Percentiles rank a stretch among this genome's conserved stretches.
Evolutionary conservation across 2,888 invertebrate species (phyloP).

Genomic region (Azorinus chamasolen): DNA sequence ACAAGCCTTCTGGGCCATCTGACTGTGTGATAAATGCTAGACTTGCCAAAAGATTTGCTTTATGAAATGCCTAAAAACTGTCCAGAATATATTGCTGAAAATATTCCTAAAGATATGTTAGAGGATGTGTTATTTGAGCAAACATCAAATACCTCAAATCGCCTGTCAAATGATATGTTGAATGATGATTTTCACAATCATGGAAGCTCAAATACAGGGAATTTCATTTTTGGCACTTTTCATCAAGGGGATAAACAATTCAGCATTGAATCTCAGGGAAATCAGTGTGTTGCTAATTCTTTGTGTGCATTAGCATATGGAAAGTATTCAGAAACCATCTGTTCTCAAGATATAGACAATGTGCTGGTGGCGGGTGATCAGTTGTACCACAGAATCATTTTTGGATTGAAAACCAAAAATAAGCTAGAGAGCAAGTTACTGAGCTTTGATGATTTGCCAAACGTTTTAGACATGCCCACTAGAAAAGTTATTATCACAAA

Average conservation of each 20-base stretch:
- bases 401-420: not conserved
- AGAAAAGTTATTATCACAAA: not conserved
- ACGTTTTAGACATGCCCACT: not conserved
- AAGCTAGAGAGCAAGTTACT: not conserved
- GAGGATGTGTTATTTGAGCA: no score
- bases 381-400: slow-evolving; percentile 2
- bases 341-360: not conserved
- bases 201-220: no score
- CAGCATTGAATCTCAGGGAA: slow-evolving; percentile 13
- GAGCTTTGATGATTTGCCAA: slow-evolving; percentile 14
- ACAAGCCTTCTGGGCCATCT: no score
- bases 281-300: slow-evolving; percentile 17
- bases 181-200: no score
- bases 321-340: not conserved
- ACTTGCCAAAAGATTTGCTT: no score
- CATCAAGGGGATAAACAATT: slow-evolving; percentile 25
- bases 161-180: no score
- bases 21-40: no score
- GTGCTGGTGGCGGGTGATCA: slow-evolving; percentile 11
- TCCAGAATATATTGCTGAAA: no score
- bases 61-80: no score
- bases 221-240: slow-evolving; percentile 4
- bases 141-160: no score
- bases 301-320: slow-evolving; percentile 5
- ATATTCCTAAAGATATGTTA: no score